These are phyloP conservation scores for Fratercula arctica DNA, from an alignment of 2,797 vertebrate species.

Conservation along the genomic window DNA sequence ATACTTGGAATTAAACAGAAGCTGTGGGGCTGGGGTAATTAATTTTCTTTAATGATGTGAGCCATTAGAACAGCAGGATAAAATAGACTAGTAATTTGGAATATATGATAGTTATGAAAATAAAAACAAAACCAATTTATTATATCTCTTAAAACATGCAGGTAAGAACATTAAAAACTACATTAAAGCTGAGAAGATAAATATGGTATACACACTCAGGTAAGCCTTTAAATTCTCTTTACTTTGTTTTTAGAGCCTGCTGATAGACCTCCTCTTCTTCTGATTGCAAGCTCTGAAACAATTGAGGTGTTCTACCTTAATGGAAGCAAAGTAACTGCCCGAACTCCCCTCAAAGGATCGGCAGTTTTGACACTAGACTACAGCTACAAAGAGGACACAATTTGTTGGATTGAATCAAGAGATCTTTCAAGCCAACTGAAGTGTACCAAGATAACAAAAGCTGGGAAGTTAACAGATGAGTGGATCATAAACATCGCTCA, in stretches of 20 bases:
- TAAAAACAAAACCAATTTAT: constrained; percentile 23
- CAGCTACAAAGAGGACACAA: constrained; percentile 83
- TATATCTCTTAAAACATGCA: not conserved
- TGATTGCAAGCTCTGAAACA: constrained; percentile 84
- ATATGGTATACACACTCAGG: not conserved
- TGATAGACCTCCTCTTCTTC: constrained; percentile 85
- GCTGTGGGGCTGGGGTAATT: constrained; percentile 6
- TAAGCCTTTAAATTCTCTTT: constrained; percentile 6
- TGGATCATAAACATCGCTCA: constrained; percentile 83
- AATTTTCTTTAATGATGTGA: constrained; percentile 48
- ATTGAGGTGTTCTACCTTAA: constrained; percentile 86
- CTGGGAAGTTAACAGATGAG: constrained; percentile 83
- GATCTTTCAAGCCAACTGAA: constrained; percentile 85
- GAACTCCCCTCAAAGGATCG: constrained; percentile 81
- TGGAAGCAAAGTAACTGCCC: constrained; percentile 83
- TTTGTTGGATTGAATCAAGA: constrained; percentile 90
- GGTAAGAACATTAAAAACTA: not conserved
- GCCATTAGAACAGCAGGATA: constrained; percentile 9
- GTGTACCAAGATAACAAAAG: constrained; percentile 84
- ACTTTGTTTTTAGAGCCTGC: constrained; percentile 82
- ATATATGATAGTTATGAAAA: constrained; percentile 23
- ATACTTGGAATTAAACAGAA: constrained; percentile 47
- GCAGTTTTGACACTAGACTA: constrained; percentile 87
- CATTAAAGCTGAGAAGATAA: not conserved
- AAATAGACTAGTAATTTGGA: constrained; percentile 24